Evolutionary conservation across 2,888 invertebrate genomes (phyloP).

Genomic region (Lasioglossum vierecki): DNA sequence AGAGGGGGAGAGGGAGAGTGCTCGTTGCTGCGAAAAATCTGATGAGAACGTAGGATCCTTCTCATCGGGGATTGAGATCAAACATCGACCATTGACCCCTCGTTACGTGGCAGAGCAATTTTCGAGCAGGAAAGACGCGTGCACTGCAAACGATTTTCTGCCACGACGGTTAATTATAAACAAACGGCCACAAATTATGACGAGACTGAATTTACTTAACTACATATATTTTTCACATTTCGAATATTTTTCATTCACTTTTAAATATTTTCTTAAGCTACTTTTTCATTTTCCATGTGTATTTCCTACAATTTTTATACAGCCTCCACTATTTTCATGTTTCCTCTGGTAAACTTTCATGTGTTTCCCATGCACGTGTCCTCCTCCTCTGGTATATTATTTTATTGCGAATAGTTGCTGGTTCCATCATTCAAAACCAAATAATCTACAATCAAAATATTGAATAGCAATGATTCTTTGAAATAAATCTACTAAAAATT

Average conservation of each 20-base stretch:
- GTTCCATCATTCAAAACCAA: background rate
- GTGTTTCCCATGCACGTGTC: background rate
- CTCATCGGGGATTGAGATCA: conserved; percentile 57
- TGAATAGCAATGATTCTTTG: background rate
- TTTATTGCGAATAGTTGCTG: background rate
- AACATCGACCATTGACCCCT: conserved; percentile 60
- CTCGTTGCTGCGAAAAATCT: conserved; percentile 55
- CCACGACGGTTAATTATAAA: background rate
- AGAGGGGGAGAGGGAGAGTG: background rate
- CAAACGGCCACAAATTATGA: background rate
- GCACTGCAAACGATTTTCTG: background rate
- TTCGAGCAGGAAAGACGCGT: background rate
- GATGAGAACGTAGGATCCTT: conserved; percentile 61
- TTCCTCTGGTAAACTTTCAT: background rate
- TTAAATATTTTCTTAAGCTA: background rate
- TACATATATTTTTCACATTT: background rate
- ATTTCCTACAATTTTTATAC: too few species aligned
- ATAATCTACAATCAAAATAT: background rate
- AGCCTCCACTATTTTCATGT: too few species aligned
- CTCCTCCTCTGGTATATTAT: too few species aligned
- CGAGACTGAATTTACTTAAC: too few species aligned
- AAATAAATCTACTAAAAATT: too few species aligned
- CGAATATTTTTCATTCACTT: background rate
- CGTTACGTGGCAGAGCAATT: background rate
- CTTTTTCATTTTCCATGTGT: background rate